phyloP scores from a whole-genome alignment of 2,888 invertebrate species.

The Yponomeuta malinellus region DNA sequence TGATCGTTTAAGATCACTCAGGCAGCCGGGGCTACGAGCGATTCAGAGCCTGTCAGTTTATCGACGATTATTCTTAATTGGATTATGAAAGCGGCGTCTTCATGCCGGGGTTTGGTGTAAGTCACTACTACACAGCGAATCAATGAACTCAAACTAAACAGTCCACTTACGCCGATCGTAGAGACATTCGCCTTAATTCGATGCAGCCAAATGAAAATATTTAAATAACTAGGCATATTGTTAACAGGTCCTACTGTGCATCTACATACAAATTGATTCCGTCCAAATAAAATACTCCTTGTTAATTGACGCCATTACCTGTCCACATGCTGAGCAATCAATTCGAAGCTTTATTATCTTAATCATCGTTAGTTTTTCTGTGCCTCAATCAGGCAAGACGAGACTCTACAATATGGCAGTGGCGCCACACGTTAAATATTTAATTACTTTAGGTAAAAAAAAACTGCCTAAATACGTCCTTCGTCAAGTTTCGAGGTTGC shows the following conservation, averaged over 20 bases:
- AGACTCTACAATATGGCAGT: not conserved
- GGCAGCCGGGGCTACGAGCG: no score
- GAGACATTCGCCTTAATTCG: no score
- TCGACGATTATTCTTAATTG: constrained; percentile 76
- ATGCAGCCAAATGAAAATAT: not conserved
- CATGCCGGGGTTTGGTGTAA: constrained; percentile 28
- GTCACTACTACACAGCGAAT: constrained; percentile 17
- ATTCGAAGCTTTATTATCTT: not conserved
- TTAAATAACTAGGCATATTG: not conserved
- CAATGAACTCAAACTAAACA: not conserved
- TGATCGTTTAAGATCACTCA: no score
- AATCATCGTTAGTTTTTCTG: not conserved
- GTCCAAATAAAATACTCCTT: not conserved
- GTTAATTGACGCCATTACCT: constrained; percentile 1
- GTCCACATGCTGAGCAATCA: not conserved
- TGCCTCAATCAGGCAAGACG: not conserved
- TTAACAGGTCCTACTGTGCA: constrained; percentile 1
- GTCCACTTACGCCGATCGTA: no score
- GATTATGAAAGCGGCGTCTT: constrained; percentile 68
- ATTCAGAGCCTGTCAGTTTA: constrained; percentile 73
- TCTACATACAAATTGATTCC: not conserved
- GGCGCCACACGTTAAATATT: not conserved
- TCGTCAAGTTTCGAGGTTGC: no score
- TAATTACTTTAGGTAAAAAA: not conserved
- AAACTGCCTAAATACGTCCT: no score